Evolutionary conservation across 2,113 vertebrate genomes (phyloP).

Genomic region (Erinaceus europaeus): DNA sequence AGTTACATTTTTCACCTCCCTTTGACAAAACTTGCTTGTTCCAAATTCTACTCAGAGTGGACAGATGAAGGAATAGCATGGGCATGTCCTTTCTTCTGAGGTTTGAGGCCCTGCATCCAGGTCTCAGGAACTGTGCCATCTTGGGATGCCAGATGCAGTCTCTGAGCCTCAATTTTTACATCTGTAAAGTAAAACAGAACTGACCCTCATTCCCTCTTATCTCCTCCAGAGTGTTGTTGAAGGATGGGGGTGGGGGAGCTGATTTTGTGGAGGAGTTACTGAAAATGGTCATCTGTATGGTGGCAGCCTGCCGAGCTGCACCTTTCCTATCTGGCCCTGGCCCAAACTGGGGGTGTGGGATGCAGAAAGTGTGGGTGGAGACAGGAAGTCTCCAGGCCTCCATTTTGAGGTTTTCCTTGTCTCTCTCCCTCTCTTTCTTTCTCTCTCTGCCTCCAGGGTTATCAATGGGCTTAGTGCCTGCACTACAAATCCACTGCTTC

Average conservation of each 20-base stretch:
- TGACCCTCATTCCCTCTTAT: background rate
- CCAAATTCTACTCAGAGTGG: background rate
- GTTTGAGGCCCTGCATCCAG: background rate
- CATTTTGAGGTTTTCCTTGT: no score
- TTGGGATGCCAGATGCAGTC: background rate
- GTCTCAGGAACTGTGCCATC: background rate
- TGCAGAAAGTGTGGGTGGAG: no score
- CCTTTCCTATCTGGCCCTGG: background rate
- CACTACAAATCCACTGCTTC: no score
- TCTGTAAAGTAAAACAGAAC: background rate
- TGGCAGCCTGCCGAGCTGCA: background rate
- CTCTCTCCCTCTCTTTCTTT: no score
- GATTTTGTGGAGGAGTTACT: no score
- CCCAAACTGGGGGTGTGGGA: background rate
- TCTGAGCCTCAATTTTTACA: background rate
- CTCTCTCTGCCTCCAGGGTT: no score
- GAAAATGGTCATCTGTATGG: background rate
- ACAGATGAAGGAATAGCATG: background rate
- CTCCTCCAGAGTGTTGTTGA: background rate
- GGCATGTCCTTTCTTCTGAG: no score
- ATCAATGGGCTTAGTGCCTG: no score
- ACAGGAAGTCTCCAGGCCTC: no score
- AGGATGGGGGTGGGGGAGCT: background rate
- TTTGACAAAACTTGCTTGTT: background rate
- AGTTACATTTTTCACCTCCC: background rate